phyloP scores from a whole-genome alignment of 2,797 vertebrate species.

The Delichon dasypus region DNA sequence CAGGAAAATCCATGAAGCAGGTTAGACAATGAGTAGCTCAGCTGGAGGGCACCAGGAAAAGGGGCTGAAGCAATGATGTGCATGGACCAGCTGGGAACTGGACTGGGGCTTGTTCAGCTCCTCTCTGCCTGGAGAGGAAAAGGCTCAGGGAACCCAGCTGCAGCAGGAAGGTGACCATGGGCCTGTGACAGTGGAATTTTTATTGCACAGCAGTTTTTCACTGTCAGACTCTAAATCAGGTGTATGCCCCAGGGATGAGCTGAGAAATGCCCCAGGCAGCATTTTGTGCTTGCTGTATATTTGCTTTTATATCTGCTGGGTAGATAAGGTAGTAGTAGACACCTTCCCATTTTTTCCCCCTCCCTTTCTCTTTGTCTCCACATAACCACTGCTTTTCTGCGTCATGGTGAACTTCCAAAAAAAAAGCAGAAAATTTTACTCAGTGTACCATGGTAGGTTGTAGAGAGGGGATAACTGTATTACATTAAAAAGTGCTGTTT shows the following conservation, averaged over 20 bases:
- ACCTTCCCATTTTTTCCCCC: not conserved
- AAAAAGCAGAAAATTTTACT: not conserved
- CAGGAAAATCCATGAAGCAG: not conserved
- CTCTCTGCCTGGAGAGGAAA: not conserved
- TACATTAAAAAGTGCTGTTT: not conserved
- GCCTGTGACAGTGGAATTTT: not conserved
- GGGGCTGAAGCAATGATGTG: not conserved
- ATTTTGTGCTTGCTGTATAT: not conserved
- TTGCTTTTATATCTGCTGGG: not conserved
- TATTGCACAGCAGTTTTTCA: not conserved
- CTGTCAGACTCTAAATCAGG: not conserved
- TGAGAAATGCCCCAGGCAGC: not conserved
- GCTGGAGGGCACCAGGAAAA: not conserved
- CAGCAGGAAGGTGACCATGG: not conserved
- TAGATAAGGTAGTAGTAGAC: not conserved
- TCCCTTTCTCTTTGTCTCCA: no score
- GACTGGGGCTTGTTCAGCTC: not conserved
- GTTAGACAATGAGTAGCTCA: not conserved
- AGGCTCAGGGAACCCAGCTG: not conserved
- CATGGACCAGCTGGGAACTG: not conserved
- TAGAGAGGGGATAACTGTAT: not conserved
- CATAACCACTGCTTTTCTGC: not conserved
- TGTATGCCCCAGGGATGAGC: not conserved
- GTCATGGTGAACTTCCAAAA: accelerated
- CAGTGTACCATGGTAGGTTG: not conserved